Percentiles rank a stretch among this genome's conserved stretches.
phyloP scores from a whole-genome alignment of 2,113 vertebrate species.

The Oceanites oceanicus region DNA sequence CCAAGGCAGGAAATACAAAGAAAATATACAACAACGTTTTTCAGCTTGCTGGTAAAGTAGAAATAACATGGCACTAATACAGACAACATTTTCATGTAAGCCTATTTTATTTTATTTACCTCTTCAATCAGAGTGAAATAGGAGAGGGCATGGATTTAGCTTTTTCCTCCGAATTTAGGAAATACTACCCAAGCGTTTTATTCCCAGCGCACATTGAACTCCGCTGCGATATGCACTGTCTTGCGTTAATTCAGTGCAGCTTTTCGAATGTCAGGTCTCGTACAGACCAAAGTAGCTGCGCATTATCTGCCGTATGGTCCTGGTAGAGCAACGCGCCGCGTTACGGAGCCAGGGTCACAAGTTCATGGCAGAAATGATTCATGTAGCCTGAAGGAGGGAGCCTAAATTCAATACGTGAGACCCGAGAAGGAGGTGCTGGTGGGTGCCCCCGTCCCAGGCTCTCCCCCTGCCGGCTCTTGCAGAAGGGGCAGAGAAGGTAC shows the following conservation, averaged over 20 bases:
- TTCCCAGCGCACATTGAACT: background rate
- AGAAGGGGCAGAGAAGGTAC: background rate
- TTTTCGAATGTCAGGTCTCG: conserved; percentile 5
- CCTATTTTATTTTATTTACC: conserved; percentile 56
- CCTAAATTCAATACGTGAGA: background rate
- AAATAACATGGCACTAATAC: conserved; percentile 35
- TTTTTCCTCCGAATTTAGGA: background rate
- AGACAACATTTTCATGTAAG: conserved; percentile 59
- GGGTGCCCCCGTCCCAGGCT: background rate
- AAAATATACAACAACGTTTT: background rate
- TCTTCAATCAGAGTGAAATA: conserved; percentile 52
- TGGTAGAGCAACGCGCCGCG: background rate
- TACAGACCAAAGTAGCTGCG: conserved; percentile 5
- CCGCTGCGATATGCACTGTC: background rate
- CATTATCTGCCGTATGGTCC: conserved; percentile 19
- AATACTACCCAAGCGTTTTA: conserved; percentile 16
- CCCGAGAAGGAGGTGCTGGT: background rate
- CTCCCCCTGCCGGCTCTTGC: background rate
- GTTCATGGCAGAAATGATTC: conserved; percentile 44
- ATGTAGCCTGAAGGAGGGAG: conserved; percentile 12
- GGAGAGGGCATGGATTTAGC: conserved; percentile 19
- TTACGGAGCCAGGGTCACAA: conserved; percentile 19
- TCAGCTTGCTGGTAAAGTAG: background rate
- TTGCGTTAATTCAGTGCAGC: conserved; percentile 53
- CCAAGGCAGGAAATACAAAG: background rate